These are phyloP conservation scores for Nothocercus nigrocapillus DNA, from an alignment of 2,113 vertebrate species.

Conservation along the genomic window DNA sequence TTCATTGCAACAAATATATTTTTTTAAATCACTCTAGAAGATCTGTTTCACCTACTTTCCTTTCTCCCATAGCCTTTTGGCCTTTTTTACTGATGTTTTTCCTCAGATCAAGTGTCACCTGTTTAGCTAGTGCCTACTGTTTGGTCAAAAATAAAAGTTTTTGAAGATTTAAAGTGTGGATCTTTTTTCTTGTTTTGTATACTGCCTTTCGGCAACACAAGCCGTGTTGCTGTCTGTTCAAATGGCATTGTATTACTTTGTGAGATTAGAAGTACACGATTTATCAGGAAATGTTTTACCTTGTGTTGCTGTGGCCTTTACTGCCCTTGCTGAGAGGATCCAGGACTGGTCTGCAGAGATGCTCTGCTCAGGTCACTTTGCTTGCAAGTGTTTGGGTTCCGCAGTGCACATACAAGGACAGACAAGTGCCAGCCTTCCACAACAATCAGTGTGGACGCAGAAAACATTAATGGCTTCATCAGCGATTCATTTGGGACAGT, in stretches of 20 bases:
- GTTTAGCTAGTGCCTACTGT: too few species aligned
- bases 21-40: too few species aligned
- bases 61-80: too few species aligned
- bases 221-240: not conserved
- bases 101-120: too few species aligned
- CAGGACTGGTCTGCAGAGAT: not conserved
- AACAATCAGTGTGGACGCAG: not conserved
- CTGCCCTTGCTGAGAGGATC: not conserved
- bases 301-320: not conserved
- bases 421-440: not conserved
- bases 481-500: not conserved
- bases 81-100: too few species aligned
- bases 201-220: not conserved
- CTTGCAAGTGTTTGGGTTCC: not conserved
- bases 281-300: not conserved
- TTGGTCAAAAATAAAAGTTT: too few species aligned
- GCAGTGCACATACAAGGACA: not conserved
- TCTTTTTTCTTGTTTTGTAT: too few species aligned
- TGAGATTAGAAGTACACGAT: not conserved
- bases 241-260: not conserved
- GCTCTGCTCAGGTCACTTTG: not conserved
- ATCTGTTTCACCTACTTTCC: too few species aligned
- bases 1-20: too few species aligned
- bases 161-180: too few species aligned
- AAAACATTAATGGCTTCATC: not conserved